phyloP scores from a whole-genome alignment of 1,140 invertebrate genomes.

The Drosophila kurseongensis region DNA sequence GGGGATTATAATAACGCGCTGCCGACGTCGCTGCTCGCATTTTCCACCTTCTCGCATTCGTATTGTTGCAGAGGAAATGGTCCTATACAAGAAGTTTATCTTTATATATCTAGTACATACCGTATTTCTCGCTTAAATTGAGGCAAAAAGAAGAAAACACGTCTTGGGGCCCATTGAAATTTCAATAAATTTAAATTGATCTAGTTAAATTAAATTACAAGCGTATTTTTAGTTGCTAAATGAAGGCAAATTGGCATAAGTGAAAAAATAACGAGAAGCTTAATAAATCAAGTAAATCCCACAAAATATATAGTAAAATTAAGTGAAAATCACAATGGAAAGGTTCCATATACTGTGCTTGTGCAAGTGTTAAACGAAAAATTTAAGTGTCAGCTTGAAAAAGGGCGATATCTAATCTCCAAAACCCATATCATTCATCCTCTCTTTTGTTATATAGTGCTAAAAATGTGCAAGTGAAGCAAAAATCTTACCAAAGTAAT shows the following conservation, averaged over 20 bases:
- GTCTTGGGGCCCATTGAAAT: slow-evolving; percentile 58
- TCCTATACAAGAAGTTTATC: slow-evolving; percentile 45
- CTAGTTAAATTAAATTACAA: slow-evolving; percentile 77
- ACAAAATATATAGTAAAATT: slow-evolving; percentile 19
- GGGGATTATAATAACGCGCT: slow-evolving; percentile 79
- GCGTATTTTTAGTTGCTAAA: slow-evolving; percentile 78
- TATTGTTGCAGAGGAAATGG: slow-evolving; percentile 57
- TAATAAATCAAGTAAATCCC: slow-evolving; percentile 22
- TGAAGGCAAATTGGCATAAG: slow-evolving; percentile 81
- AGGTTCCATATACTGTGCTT: slow-evolving; percentile 4
- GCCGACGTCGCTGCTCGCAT: slow-evolving; percentile 64
- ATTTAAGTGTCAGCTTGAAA: slow-evolving; percentile 1
- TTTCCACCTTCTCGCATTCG: slow-evolving; percentile 67
- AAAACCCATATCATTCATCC: neutral
- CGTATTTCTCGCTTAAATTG: slow-evolving; percentile 32
- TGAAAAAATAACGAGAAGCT: slow-evolving; percentile 15
- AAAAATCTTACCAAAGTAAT: slow-evolving; percentile 23
- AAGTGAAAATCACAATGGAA: slow-evolving; percentile 5
- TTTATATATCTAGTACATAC: slow-evolving; percentile 29
- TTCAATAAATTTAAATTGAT: slow-evolving; percentile 82
- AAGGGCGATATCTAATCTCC: slow-evolving; percentile 26
- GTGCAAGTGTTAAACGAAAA: slow-evolving; percentile 4
- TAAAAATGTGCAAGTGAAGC: slow-evolving; percentile 54
- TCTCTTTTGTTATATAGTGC: slow-evolving; percentile 36
- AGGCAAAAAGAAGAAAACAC: slow-evolving; percentile 4